Evolutionary conservation across 2,797 vertebrate genomes (phyloP).

Genomic region (Typhlichthys subterraneus): DNA sequence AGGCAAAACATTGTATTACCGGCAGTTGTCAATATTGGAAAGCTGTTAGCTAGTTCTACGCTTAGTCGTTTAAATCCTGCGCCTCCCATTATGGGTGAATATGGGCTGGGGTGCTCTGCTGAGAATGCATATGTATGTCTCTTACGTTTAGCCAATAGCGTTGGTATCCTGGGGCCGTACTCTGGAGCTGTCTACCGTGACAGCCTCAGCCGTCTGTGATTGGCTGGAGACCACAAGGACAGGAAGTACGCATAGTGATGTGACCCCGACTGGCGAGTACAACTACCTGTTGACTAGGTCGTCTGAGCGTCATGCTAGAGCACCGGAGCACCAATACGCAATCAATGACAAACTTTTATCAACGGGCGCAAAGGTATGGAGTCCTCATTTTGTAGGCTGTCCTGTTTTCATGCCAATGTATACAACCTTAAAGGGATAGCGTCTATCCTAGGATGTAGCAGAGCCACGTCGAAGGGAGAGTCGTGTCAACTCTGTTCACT

Average conservation of each 20-base stretch:
- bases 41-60: not conserved
- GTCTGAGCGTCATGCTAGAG: constrained; percentile 22
- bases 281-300: constrained; percentile 64
- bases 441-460: no score
- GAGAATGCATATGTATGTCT: not conserved
- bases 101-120: not conserved
- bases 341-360: constrained; percentile 21
- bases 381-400: not conserved
- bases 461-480: no score
- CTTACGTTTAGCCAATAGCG: constrained; percentile 77
- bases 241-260: not conserved
- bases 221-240: constrained; percentile 69
- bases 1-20: constrained; percentile 26
- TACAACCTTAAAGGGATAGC: not conserved
- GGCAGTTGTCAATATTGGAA: not conserved
- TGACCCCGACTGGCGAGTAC: constrained; percentile 52
- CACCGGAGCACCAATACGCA: constrained; percentile 26
- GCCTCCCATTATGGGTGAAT: not conserved
- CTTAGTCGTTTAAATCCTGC: no score
- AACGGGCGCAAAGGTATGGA: constrained; percentile 43
- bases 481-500: no score
- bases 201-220: constrained; percentile 59
- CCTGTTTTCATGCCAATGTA: constrained; percentile 7
- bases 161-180: constrained; percentile 80
- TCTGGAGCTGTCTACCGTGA: constrained; percentile 77